Conservation (phyloP, 2,113 vertebrate genomes). For the Zonotrichia leucophrys region DNA sequence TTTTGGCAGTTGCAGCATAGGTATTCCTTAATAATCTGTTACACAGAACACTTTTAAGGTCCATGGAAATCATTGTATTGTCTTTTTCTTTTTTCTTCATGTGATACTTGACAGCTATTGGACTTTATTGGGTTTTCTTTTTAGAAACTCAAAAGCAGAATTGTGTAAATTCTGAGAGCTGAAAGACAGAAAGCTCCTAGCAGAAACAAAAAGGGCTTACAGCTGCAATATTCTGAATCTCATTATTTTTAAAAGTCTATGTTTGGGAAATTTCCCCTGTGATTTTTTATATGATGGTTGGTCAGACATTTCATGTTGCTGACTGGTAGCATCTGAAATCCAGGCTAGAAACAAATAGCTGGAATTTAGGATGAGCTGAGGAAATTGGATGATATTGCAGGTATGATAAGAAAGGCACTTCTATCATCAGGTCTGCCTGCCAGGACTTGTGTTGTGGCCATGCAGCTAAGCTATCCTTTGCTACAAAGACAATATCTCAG, state of each 20-base stretch:
- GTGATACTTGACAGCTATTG: background rate
- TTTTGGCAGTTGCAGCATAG: background rate
- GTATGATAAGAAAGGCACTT: background rate
- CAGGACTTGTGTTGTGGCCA: background rate
- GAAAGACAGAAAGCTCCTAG: background rate
- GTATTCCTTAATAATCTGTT: background rate
- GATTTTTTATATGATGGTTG: background rate
- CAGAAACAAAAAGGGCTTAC: background rate
- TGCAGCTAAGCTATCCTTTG: background rate
- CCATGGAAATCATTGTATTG: background rate
- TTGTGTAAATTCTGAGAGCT: background rate
- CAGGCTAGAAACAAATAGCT: background rate
- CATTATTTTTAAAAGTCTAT: background rate
- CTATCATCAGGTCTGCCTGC: background rate
- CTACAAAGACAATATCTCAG: background rate
- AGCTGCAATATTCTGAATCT: background rate
- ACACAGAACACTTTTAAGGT: background rate
- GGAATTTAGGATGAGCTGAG: background rate
- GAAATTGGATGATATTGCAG: accelerated
- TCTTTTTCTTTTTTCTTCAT: background rate
- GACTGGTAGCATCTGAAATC: background rate
- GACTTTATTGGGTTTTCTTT: too few species aligned
- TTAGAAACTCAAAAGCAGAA: background rate
- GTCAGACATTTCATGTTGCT: background rate
- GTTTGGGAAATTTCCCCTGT: background rate